These are phyloP conservation scores for Megaceryle torquata DNA, from an alignment of 2,113 vertebrate species.

Conservation along the genomic window DNA sequence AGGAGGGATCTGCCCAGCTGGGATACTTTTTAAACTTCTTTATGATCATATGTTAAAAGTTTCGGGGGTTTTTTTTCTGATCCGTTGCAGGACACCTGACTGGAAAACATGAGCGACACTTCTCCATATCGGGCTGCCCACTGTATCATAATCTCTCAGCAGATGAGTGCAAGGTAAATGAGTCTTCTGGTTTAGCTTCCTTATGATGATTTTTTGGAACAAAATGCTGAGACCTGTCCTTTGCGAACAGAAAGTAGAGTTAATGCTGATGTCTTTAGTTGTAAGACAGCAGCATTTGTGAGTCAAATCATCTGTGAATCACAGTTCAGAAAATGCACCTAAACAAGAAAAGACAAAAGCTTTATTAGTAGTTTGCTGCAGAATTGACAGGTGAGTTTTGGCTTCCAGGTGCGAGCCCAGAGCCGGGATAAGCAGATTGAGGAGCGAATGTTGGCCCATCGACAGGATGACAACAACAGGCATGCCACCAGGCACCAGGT, in stretches of 20 bases:
- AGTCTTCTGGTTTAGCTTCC: neutral
- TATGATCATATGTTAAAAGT: neutral
- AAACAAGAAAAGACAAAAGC: neutral
- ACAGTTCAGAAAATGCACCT: neutral
- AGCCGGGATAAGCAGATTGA: constrained; percentile 97
- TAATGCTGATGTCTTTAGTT: neutral
- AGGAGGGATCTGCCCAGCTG: neutral
- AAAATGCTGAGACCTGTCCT: neutral
- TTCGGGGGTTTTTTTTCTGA: neutral
- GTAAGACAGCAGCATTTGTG: neutral
- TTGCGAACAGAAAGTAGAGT: neutral
- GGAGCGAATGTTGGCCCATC: constrained; percentile 87
- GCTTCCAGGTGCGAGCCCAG: constrained; percentile 91
- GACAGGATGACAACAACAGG: constrained; percentile 92
- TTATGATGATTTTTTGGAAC: neutral
- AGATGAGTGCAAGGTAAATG: constrained; percentile 93
- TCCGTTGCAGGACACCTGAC: constrained; percentile 88
- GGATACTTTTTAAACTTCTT: neutral
- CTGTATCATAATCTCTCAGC: constrained; percentile 97
- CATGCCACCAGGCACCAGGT: constrained; percentile 97
- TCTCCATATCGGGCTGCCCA: constrained; percentile 96
- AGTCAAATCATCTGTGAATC: neutral
- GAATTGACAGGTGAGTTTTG: constrained; percentile 39
- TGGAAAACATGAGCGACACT: constrained; percentile 96
- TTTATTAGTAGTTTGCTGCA: neutral